phyloP scores from a whole-genome alignment of 1,140 invertebrate genomes.

The Pectinophora gossypiella region DNA sequence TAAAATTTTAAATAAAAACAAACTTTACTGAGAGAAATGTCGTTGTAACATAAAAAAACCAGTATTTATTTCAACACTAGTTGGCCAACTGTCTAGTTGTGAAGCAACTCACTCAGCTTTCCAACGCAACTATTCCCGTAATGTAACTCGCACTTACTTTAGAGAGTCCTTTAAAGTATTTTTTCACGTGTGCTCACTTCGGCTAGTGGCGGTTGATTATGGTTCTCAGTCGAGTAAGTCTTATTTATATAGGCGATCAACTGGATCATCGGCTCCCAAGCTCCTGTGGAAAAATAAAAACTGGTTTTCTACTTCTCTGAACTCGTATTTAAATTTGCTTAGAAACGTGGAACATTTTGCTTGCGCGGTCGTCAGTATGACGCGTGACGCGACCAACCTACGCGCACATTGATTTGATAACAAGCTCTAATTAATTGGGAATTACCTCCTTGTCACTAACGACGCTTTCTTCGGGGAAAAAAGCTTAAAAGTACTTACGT shows the following conservation, averaged over 20 bases:
- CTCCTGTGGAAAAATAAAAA: background rate
- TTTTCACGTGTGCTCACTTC: background rate
- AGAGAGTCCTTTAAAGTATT: background rate
- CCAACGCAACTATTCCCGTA: too few species aligned
- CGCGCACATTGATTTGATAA: too few species aligned
- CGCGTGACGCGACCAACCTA: background rate
- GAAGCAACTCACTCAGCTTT: too few species aligned
- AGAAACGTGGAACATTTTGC: conserved; percentile 2
- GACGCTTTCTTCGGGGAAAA: too few species aligned
- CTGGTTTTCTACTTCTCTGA: background rate
- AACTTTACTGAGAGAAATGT: too few species aligned
- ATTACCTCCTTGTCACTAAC: too few species aligned
- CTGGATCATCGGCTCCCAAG: background rate
- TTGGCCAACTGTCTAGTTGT: too few species aligned
- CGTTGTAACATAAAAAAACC: too few species aligned
- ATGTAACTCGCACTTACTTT: background rate
- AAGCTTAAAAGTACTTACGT: too few species aligned
- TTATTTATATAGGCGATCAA: background rate
- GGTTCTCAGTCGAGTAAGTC: background rate
- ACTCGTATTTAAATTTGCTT: background rate
- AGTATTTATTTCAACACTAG: too few species aligned
- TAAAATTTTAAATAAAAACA: too few species aligned
- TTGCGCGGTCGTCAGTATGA: background rate
- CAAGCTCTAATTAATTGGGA: too few species aligned
- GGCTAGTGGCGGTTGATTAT: background rate